Base-by-base conservation (phyloP, 2,797 vertebrate genomes). In the Tenualosa thibaudeaui region DNA sequence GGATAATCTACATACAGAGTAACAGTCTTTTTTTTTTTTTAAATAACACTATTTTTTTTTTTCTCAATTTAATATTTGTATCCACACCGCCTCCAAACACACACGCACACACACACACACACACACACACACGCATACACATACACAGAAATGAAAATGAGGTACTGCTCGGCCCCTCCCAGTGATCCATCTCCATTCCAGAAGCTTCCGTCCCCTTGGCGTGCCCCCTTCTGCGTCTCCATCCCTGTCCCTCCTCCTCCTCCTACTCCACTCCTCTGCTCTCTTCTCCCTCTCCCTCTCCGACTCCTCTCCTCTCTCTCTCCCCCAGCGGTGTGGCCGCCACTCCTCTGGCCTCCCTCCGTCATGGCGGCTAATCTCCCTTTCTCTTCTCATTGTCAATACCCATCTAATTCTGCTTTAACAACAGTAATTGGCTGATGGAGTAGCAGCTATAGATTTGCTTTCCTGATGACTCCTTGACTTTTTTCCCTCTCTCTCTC, bases 341-440 rank as follows among this genome's bases (percentile, higher is more conserved):
- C 86, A 62, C 82, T 87, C 86, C 87, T 84, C 83, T 93, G 91
- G 91, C 84, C 62, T 89, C 92, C 90, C 93, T 96, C 94, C 90
- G 94, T 93, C 95, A 92, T 96, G 95, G 71, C 96, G 58, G 92
- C 95, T 96, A 96, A 95, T 96, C 95, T 95, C 93, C 92, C 91
- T 94, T 51, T 93, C 94, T 95, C 95, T 95, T 86, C 95, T 94
- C 95, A 97, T 97, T 98, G 98, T 99, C 98, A 98, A 99, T 99
- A 99, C 96, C 96, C 96, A 98, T 99, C 97, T 99, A 99, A 98
- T 98, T 99, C 97, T 96, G 98, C 97, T 98, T 98, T 98, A 99
- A 98, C 97, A 97, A 97, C 97, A 97, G 97, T 99, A 99, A 99
- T 99, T 99, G 98, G 97, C 97, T 98, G 97, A 98, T 99, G 97